Base-by-base conservation (phyloP, 2,888 invertebrate genomes). In the Scelioninae gen. 1 region DNA sequence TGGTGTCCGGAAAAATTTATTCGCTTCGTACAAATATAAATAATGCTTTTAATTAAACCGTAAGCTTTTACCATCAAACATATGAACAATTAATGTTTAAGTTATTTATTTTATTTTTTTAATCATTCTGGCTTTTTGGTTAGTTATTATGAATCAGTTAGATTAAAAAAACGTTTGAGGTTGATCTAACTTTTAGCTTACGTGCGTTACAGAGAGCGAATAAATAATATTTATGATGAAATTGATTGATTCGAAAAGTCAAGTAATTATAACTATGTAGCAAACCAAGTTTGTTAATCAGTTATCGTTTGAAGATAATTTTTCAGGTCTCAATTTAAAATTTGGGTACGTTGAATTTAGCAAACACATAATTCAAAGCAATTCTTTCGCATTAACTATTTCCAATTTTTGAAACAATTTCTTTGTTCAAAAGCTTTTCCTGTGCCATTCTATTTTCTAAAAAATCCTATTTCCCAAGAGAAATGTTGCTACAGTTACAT, bases 1-100 rank as follows among this genome's bases (percentile, higher is more conserved):
- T 51, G 53, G n/a, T 65, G 49, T 65, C 16, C 16, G 63, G 11
- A 49, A 49, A 32, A 43, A 62, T n/a, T 45, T 62, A 45, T 62
- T 43, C 56, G 15, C 10, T 29, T 7, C 29, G 23, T 10, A 29
- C 10, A 10, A 49, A 10, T 29, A 49, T 23, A 49, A 49, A 29
- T 49, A 49, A 29, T 29, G 34, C 34, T 56, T 56, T 56, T 56
- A 56, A 56, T 56, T 56, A 38, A 56, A 56, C 13, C 38, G 15
- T 29, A 10, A n/a, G 15, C 5, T 32, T 53, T 34, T 34, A 9
- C 32, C 53, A 55, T 47, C 47, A 47, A 7, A 13, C 15, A 6
- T 47, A 10, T n/a, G n/a, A 31, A 13, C 13, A 29, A 55, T 47
- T 55, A 16, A 55, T 55, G 31, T 32, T 32, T 32, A 55, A 31